These are phyloP conservation scores for Eremophila alpestris DNA, from an alignment of 2,797 vertebrate species.

Conservation along the genomic window DNA sequence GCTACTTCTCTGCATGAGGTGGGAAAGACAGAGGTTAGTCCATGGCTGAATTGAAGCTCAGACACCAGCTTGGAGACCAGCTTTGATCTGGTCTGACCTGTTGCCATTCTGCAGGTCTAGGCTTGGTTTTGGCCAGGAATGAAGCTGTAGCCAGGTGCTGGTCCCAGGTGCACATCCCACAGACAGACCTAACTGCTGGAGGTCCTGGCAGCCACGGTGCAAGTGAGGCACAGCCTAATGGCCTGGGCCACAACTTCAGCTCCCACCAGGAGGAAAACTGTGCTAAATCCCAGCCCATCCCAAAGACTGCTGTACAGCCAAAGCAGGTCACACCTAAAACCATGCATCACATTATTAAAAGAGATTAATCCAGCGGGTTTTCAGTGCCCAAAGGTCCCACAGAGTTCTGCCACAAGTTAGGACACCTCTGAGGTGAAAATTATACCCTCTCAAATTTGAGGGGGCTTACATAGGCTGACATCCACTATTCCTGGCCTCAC, in stretches of 20 bases:
- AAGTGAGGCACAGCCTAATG: neutral
- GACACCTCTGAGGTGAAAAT: neutral
- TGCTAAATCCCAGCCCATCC: neutral
- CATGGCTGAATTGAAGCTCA: neutral
- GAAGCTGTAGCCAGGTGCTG: neutral
- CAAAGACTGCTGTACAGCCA: neutral
- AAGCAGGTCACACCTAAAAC: neutral
- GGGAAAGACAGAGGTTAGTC: neutral
- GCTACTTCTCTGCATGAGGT: neutral
- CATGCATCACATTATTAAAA: neutral
- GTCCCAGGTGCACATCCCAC: neutral
- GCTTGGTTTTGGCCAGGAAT: neutral
- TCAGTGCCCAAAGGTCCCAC: neutral
- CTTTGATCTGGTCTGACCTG: neutral
- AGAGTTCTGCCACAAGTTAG: neutral
- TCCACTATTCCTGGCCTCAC: neutral
- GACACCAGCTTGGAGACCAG: neutral
- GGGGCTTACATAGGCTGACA: neutral
- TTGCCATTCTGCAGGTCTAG: neutral
- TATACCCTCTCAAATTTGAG: neutral
- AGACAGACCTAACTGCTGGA: neutral
- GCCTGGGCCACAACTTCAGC: neutral
- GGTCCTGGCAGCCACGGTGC: rapidly evolving
- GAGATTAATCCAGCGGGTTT: neutral
- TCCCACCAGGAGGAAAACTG: neutral